Conservation (phyloP, 2,113 vertebrate species). For the Vombatus ursinus region DNA sequence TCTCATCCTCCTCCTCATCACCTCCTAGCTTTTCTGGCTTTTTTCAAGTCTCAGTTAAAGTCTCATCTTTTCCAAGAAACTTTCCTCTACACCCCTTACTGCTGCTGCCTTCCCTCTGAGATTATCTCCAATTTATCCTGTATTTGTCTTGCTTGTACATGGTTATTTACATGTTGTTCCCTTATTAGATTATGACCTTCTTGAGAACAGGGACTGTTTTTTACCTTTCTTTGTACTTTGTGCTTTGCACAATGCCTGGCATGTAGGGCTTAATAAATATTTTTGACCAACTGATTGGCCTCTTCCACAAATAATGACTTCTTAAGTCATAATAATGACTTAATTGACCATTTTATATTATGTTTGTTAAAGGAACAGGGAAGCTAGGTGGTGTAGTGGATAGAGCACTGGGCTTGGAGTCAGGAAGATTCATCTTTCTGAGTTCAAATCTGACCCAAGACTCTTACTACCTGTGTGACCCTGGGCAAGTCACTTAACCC, state of each 20-base stretch:
- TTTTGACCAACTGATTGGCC: neutral
- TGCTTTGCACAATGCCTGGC: neutral
- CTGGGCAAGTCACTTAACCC: too few relatives aligned
- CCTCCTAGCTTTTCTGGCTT: neutral
- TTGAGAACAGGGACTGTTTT: neutral
- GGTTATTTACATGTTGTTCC: neutral
- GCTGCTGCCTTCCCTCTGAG: neutral
- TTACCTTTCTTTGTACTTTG: neutral
- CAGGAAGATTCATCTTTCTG: too few relatives aligned
- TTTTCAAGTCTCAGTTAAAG: neutral
- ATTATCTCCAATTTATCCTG: neutral
- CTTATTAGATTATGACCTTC: neutral
- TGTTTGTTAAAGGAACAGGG: neutral
- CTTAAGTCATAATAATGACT: neutral
- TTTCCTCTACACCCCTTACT: neutral
- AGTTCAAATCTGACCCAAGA: too few relatives aligned
- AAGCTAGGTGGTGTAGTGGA: neutral
- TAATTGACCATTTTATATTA: neutral
- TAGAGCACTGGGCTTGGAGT: too few relatives aligned
- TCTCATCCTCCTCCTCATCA: neutral
- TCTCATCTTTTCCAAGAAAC: neutral
- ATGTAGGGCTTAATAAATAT: neutral
- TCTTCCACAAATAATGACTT: neutral
- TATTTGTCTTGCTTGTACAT: neutral
- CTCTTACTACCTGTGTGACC: too few relatives aligned